Percentiles rank a stretch among this genome's conserved stretches.
These are phyloP conservation scores for Damaliscus lunatus DNA, from an alignment of 2,113 vertebrate genomes.

Conservation along the genomic window DNA sequence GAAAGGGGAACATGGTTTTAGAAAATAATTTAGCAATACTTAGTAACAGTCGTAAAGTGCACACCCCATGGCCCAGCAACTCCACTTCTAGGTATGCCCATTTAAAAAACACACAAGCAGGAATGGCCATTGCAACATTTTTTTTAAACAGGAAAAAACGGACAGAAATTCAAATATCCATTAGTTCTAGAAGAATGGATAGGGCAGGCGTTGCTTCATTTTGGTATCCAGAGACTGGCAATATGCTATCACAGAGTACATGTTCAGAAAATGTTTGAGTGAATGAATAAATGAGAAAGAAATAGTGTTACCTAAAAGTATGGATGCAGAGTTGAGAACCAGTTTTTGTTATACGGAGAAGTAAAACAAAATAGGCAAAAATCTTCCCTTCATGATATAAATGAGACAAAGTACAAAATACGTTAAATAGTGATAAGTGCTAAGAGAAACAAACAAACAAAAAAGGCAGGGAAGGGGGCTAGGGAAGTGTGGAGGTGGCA, in stretches of 20 bases:
- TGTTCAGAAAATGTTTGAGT: constrained; percentile 11
- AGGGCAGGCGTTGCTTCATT: not conserved
- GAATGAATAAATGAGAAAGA: not conserved
- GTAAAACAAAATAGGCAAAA: not conserved
- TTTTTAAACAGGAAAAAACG: not conserved
- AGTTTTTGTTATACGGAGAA: not conserved
- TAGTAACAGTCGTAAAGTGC: not conserved
- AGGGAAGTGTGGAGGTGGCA: not conserved
- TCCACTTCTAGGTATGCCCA: not conserved
- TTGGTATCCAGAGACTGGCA: not conserved
- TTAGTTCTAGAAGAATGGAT: not conserved
- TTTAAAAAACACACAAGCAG: not conserved
- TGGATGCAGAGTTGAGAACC: not conserved
- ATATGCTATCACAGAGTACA: not conserved
- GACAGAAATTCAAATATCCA: not conserved
- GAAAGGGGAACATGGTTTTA: not conserved
- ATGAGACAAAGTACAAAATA: not conserved
- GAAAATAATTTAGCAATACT: constrained; percentile 6
- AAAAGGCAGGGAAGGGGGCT: not conserved
- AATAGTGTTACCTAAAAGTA: not conserved
- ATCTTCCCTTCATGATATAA: not conserved
- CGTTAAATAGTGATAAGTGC: not conserved
- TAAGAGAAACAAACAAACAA: not conserved
- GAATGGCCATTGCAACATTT: not conserved
- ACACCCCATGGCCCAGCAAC: not conserved